Evolutionary conservation across 2,888 invertebrate genomes (phyloP), one percentile per base, ranked within the genome.

Genomic region (Antitype chi): DNA sequence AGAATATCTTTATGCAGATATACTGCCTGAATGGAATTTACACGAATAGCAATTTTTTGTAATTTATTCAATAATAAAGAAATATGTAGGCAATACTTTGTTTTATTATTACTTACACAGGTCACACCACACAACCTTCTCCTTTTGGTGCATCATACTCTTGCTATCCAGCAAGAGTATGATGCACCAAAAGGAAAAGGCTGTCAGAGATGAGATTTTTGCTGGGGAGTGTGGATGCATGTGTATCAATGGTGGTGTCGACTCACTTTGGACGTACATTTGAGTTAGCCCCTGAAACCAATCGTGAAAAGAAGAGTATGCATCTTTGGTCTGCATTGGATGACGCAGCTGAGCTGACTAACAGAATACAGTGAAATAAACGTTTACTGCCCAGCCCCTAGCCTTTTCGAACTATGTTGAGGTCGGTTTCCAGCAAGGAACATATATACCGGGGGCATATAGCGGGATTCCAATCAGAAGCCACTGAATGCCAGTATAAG

Each of bases 11-110:
- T 91, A 90, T 86, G 92, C 92, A 90, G 92, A 90, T 93, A 88
- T 92, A 93, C 90, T 94, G 94, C 94, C 90, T 92, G 83, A 92
- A 89, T 91, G 89, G 89, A 92, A 90, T 93, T 92, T 92, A 91
- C 92, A 93, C 84, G 60, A 85, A 84, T 93, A 93, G 92, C 91
- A 90, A 80, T 93, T 88, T 68, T 94, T 95, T 95, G 94, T 96
- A 95, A 95, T 93, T 95, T 95, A 95, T 95, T 94, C 94, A 95
- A 94, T 95, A 96, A 84, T 82, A 82, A 96, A 96, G 90, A 91
- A 88, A 88, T 92, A 91, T 93, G 95, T 95, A 96, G 96, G 94
- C 92, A 90, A 84, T 55, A 0, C 67, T 78, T 79, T 85, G 82
- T 93, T 92, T 93, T 89, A 89, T 90, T 90, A 53, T 69, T 66